phyloP scores from a whole-genome alignment of 2,888 invertebrate genomes.

The Synergus laeviventris region DNA sequence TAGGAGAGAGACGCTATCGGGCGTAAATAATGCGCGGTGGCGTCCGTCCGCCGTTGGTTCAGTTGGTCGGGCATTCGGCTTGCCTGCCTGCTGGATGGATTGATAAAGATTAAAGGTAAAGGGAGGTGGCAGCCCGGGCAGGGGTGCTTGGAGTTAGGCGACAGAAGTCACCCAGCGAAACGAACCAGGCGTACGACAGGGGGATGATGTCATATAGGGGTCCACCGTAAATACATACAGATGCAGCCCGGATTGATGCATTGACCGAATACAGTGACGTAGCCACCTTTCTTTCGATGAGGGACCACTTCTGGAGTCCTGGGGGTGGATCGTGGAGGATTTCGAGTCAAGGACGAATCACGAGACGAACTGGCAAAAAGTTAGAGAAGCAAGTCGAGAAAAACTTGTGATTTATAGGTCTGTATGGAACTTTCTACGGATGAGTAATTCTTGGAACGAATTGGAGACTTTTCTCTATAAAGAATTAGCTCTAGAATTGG shows the following conservation, averaged over 20 bases:
- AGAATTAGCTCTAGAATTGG: not conserved
- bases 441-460: constrained; percentile 19
- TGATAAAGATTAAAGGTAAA: constrained; percentile 75
- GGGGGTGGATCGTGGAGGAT: constrained; percentile 14
- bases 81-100: constrained; percentile 68
- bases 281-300: constrained; percentile 27
- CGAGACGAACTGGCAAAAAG: constrained; percentile 9
- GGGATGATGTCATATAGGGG: constrained; percentile 73
- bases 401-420: constrained; percentile 22
- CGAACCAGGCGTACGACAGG: constrained; percentile 63
- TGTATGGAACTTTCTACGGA: constrained; percentile 20
- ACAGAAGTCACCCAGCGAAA: constrained; percentile 75
- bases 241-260: constrained; percentile 67
- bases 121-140: constrained; percentile 55
- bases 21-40: constrained; percentile 72
- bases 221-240: constrained; percentile 66
- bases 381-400: constrained; percentile 5
- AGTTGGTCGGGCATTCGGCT: constrained; percentile 60
- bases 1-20: constrained; percentile 65
- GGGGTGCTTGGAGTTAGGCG: constrained; percentile 69
- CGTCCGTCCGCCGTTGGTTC: constrained; percentile 61
- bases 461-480: not conserved
- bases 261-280: constrained; percentile 54
- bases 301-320: not conserved
- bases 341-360: constrained; percentile 29